Percentiles rank a stretch among this genome's conserved stretches.
phyloP scores from a whole-genome alignment of 2,797 vertebrate genomes.

The Falco berigora region DNA sequence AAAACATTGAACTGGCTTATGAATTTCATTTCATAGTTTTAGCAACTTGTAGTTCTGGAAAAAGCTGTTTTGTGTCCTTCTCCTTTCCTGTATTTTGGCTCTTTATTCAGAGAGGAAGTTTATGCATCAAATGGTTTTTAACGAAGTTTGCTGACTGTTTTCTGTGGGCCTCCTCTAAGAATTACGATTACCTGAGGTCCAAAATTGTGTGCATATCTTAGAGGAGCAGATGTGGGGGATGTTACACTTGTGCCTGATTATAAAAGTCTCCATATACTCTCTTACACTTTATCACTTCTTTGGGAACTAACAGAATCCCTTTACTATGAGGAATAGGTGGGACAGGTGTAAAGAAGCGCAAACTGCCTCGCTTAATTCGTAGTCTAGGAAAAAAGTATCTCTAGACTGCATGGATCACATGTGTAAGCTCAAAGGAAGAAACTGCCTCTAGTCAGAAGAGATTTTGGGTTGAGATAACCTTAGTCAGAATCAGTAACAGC shows the following conservation, averaged over 20 bases:
- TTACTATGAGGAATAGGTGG: neutral
- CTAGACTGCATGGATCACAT: neutral
- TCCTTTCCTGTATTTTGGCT: neutral
- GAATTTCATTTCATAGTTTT: neutral
- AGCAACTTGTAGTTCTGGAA: neutral
- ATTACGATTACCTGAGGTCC: neutral
- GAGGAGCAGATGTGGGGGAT: neutral
- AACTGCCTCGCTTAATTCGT: neutral
- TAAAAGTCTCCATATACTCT: neutral
- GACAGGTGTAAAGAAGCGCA: neutral
- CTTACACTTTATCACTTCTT: neutral
- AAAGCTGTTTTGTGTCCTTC: neutral
- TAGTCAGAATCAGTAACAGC: neutral
- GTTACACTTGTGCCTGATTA: neutral
- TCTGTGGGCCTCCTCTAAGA: neutral
- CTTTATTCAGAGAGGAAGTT: neutral
- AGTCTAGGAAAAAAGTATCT: neutral
- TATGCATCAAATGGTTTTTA: neutral
- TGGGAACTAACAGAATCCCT: neutral
- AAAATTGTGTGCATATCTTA: neutral
- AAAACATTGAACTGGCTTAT: neutral
- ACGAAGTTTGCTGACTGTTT: neutral
- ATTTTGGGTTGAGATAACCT: neutral
- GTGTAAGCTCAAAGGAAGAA: neutral
- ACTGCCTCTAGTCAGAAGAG: neutral